Percentiles rank a stretch among this genome's conserved stretches.
phyloP scores from a whole-genome alignment of 2,113 vertebrate genomes.

The Setophaga kirtlandii region DNA sequence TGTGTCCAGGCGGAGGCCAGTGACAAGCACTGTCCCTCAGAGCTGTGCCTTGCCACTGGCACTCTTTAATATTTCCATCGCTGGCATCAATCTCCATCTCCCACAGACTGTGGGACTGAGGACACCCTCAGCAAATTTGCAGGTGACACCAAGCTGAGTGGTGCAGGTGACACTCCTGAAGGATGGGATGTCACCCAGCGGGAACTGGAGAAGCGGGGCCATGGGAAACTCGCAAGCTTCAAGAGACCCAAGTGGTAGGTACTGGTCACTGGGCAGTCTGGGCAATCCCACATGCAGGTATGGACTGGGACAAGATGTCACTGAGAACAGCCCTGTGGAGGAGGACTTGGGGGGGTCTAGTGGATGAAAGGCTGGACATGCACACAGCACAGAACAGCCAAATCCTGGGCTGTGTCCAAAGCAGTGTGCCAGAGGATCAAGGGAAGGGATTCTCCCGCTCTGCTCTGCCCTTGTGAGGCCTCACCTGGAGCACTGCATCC shows the following conservation, averaged over 20 bases:
- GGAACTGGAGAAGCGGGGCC: background rate
- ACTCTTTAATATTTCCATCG: background rate
- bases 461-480: background rate
- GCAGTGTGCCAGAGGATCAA: background rate
- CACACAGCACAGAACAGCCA: background rate
- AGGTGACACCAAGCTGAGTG: background rate
- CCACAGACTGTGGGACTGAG: accelerated
- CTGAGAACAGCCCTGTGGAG: background rate
- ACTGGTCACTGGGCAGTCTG: background rate
- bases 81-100: background rate
- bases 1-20: background rate
- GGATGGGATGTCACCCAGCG: background rate
- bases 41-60: background rate
- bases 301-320: background rate
- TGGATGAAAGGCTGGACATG: background rate
- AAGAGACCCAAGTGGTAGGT: background rate
- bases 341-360: background rate
- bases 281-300: background rate
- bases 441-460: background rate
- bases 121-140: too few relatives aligned
- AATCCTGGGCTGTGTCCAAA: background rate
- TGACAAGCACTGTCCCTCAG: background rate
- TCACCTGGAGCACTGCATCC: background rate
- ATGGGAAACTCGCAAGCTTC: background rate
- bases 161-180: background rate